Base-by-base conservation (phyloP, 1,140 invertebrate species). In the Bombus sylvicola region DNA sequence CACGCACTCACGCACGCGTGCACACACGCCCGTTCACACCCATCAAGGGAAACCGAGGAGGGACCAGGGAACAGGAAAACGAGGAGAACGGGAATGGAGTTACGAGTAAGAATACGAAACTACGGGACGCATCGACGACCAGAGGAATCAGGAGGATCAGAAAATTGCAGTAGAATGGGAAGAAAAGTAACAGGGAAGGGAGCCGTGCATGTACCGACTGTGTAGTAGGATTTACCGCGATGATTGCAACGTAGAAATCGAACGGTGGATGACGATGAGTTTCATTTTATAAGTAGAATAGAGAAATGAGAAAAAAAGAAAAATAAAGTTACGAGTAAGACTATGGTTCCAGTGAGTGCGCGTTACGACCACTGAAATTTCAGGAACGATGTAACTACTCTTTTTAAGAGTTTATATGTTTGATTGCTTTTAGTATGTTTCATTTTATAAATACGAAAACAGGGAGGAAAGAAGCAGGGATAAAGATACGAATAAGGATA, bases 1-100 rank as follows among this genome's bases (percentile, higher is more conserved):
- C 53, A 71, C 12, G 31, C 25, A 59, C 31, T 57, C 28, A 34
- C 15, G 5, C 62, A 64, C 77, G 62, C 64, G 37, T 47, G 74
- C 82, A 28, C 83, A 22, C 53, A 28, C 28, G 59, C 13, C 37
- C 2, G 76, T 69, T 75, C 84, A 75, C 78, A 82, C 84, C 84
- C 79, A 86, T 72, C 83, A 39, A 72, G 39, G 76, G 31, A 85
- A 72, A 34, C 66, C 15, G 77, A 53, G 69, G 25, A 81, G 69
- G 8, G 37, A 76, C 28, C 31, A 34, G 64, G 43, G 9, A 31
- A 1, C 31, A 15, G 41, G 31, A 18, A 25, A 59, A 57, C 18
- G 53, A 68, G 25, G 4, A 31, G 76, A 64, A 31, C 39, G 15
- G 31, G 59, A 78, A 79, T 53, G 41, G 41, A 68, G 41, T 28